Base-by-base conservation (phyloP, 2,888 invertebrate genomes). In the Ametastegia equiseti region DNA sequence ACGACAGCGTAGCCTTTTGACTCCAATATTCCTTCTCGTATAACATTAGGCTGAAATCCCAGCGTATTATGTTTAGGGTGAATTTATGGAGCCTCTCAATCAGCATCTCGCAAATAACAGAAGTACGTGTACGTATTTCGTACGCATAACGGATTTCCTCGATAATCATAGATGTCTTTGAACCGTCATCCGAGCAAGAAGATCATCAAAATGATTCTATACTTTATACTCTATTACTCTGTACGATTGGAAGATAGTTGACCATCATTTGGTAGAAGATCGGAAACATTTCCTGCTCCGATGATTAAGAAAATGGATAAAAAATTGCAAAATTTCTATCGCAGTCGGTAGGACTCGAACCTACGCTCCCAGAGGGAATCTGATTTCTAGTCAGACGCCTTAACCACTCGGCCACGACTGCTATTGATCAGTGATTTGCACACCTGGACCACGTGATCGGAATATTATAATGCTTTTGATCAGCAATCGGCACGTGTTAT, bases 301-400 rank as follows among this genome's bases (percentile, higher is more conserved):
- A n/a, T n/a, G n/a, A n/a, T n/a, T n/a, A n/a, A n/a, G n/a, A n/a
- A n/a, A n/a, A n/a, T n/a, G n/a, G n/a, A 11, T 6, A 57, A 27
- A 60, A 78, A 78, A 57, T 60, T 30, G 4, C 6, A n/a, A n/a
- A n/a, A n/a, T n/a, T n/a, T n/a, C n/a, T n/a, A n/a, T 88, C 96
- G 96, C 96, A 95, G 96, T 94, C 95, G 95, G 96, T 95, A 96
- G 96, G 96, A 96, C 95, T 96, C 96, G 96, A 96, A 96, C 96
- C 96, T 96, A 95, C 96, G 96, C 96, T 96, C 96, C 96, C 95
- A 96, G 95, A 96, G 96, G 96, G 96, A 96, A 96, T 95, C 95
- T 95, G 96, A 96, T 96, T 96, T 96, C 96, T 95, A 96, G 96
- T 96, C 96, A 96, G 95, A 95, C 96, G 96, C 96, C 95, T 96